These are phyloP conservation scores for Hemichromis elongatus DNA, from an alignment of 2,113 vertebrate genomes.

Conservation along the genomic window DNA sequence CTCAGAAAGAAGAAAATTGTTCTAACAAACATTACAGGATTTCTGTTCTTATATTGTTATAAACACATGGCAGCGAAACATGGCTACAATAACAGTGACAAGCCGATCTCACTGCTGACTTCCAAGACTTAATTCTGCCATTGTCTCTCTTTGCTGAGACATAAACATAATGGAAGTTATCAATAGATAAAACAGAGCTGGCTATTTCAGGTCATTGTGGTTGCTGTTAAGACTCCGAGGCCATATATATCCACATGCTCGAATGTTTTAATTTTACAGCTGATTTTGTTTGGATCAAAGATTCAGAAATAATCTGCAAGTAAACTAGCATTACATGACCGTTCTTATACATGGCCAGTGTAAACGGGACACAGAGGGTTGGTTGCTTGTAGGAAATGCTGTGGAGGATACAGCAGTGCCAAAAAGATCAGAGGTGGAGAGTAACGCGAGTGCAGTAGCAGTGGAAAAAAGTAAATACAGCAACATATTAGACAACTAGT, in stretches of 20 bases:
- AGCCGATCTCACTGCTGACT: background rate
- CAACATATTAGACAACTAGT: background rate
- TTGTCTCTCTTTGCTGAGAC: background rate
- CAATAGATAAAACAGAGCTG: background rate
- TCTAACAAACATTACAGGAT: background rate
- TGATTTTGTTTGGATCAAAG: background rate
- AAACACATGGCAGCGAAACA: background rate
- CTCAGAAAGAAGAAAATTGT: background rate
- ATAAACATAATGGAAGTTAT: background rate
- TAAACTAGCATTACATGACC: background rate
- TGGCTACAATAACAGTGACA: background rate
- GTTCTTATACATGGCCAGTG: background rate
- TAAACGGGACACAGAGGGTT: background rate
- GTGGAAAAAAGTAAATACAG: background rate
- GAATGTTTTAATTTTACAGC: background rate
- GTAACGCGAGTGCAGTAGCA: background rate
- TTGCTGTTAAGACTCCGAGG: background rate
- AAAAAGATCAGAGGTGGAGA: background rate
- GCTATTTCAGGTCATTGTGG: background rate
- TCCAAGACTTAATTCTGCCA: background rate
- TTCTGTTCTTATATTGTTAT: background rate
- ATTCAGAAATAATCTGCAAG: background rate
- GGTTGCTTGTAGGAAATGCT: background rate
- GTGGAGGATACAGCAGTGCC: background rate
- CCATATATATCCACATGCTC: background rate